Evolutionary conservation across 2,797 vertebrate species (phyloP).

Genomic region (Chelmon rostratus): DNA sequence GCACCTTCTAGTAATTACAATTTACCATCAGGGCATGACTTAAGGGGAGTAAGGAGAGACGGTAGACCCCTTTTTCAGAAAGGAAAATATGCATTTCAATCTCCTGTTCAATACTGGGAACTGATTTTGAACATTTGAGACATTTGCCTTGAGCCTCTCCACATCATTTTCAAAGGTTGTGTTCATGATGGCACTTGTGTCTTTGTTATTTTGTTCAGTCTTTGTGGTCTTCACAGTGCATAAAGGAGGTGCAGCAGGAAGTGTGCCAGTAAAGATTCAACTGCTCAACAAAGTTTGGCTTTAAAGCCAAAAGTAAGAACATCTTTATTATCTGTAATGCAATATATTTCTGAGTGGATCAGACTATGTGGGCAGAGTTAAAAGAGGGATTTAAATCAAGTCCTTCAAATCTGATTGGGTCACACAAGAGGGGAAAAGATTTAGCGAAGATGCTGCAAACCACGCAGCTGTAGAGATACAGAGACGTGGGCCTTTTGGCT

Average conservation of each 20-base stretch:
- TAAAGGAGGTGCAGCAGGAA: constrained; percentile 8
- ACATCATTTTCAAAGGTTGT: background rate
- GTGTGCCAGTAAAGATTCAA: no score
- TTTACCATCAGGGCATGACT: constrained; percentile 65
- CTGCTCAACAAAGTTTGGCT: background rate
- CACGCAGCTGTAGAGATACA: background rate
- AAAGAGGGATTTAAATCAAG: background rate
- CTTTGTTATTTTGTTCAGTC: constrained; percentile 3
- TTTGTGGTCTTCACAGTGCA: background rate
- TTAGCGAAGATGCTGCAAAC: background rate
- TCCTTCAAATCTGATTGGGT: background rate
- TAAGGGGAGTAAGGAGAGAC: constrained; percentile 45
- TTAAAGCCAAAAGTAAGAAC: background rate
- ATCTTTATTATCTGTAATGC: background rate
- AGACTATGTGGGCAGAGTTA: background rate
- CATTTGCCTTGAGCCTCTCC: background rate
- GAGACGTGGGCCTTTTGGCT: background rate
- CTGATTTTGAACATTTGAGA: constrained; percentile 8
- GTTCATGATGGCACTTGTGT: constrained; percentile 4
- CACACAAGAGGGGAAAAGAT: background rate
- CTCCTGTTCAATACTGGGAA: constrained; percentile 4
- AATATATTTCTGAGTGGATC: background rate
- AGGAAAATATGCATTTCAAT: constrained; percentile 47
- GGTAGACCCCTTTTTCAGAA: constrained; percentile 28
- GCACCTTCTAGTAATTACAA: constrained; percentile 65